Base-by-base conservation (phyloP, 2,113 vertebrate species). In the Morone chrysops region DNA sequence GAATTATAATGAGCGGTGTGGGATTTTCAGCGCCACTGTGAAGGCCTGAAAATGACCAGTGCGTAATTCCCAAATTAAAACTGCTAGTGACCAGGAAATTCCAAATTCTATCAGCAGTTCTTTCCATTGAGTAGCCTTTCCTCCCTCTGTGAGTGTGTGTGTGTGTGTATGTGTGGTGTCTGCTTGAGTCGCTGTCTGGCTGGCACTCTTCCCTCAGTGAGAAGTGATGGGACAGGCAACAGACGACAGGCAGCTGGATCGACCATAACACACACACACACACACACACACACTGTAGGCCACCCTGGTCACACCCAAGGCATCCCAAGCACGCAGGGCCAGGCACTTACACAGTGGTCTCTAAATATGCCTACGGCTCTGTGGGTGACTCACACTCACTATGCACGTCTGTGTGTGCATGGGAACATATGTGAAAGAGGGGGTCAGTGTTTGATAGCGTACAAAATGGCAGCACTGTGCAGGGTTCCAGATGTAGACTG, bases 251-350 rank as follows among this genome's bases (percentile, higher is more conserved):
- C 93, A 92, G 89, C 92, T 92, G 92, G 83, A 81, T 45, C 54
- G 74, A 88, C 68, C 66, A 81, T 68, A 82, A 87, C 78, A 90
- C 82, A 13, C 45, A 13, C 45, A 47, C 13, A 70, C 80, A 70
- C 80, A 87, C 78, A 90, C 4, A 78, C 75, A 75, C 50, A 77
- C 77, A 80, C 43, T 65, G 31, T n/a, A 67, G 74, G 91, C 87
- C 92, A 90, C 86, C 79, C 82, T 65, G 89, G 93, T 91, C 93
- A 91, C 92, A 93, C 92, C 92, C 89, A 88, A 90, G 89, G 94
- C 93, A 94, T 94, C 89, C 82, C 83, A 92, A 69, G 89, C 92
- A 94, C 68, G 93, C 91, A 78, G 86, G 78, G 77, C 90, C 88
- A 78, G 72, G 83, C 90, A 45, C 82, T 87, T 82, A 80, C 85